Conservation (phyloP, 1,140 invertebrate species). For the Zaprionus taronus region DNA sequence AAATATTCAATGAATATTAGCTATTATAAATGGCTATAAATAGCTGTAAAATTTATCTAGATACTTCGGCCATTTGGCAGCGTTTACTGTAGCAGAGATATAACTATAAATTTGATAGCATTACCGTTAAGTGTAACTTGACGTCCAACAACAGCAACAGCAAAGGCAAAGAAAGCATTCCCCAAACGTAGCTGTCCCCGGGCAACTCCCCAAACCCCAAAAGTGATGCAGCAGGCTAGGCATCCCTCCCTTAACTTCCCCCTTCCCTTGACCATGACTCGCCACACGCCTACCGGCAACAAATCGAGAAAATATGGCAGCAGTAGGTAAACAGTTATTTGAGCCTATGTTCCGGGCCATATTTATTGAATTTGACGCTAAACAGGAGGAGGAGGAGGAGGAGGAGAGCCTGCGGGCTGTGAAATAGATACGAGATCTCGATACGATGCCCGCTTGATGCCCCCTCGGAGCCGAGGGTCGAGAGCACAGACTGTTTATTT, state of each 20-base stretch:
- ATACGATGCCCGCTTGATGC: conserved; percentile 27
- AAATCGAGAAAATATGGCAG: conserved; percentile 29
- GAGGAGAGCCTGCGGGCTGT: conserved; percentile 7
- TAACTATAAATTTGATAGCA: conserved; percentile 56
- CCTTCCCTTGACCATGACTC: neutral
- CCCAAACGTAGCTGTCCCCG: conserved; percentile 42
- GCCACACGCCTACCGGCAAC: conserved; percentile 5
- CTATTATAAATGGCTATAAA: neutral
- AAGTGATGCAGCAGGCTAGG: neutral
- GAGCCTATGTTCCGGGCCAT: conserved; percentile 48
- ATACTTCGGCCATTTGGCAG: neutral
- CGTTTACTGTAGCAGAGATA: neutral
- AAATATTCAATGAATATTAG: conserved; percentile 5
- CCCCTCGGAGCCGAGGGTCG: conserved; percentile 2
- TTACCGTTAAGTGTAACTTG: conserved; percentile 65
- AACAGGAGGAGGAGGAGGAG: conserved; percentile 5
- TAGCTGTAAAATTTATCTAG: neutral
- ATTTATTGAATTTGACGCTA: conserved; percentile 74
- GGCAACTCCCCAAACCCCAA: conserved; percentile 12
- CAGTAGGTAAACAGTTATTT: conserved; percentile 29
- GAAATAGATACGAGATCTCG: conserved; percentile 21
- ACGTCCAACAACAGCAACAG: conserved; percentile 43
- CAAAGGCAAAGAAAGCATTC: conserved; percentile 29
- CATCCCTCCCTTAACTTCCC: neutral
- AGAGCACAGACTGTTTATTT: conserved; percentile 68